Base-by-base conservation (phyloP, 2,113 vertebrate genomes). In the Nyctibius bracteatus region DNA sequence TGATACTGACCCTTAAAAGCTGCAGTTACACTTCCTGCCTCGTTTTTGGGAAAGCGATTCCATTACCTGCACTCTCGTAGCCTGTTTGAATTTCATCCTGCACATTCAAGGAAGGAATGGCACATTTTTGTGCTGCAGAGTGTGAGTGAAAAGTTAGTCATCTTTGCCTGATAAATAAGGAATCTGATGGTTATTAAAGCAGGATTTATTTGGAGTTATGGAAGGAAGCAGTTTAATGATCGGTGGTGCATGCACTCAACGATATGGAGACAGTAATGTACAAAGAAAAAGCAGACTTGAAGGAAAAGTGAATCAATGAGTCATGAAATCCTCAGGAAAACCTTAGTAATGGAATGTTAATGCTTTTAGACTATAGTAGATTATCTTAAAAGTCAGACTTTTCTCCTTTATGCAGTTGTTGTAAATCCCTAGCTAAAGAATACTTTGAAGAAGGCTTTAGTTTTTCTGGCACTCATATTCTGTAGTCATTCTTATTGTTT, bases 371-470 rank as follows among this genome's bases (percentile, higher is more conserved):
- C 98, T 98, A 98, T 98, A 98, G 97, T 97, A 98, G 98, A 99
- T 99, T 99, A 99, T 98, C 98, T 98, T 97, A 98, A 99, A 98
- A 99, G 98, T 98, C 98, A 98, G 98, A 97, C 92, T 98, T 98
- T 97, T 96, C 96, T 98, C 96, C 96, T 98, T 96, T 91, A 95
- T 98, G 97, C 97, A 97, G 94, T 98, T 98, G 96, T 97, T 97
- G 95, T 98, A 98, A 98, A 98, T 98, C 98, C 97, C 91, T 94
- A 94, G 97, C 97, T 98, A 82, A 98, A 97, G 97, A 97, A 98
- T 96, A 95, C 97, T 98, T 98, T 98, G 97, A 98, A 98, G 97
- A 97, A 91, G 96, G 94, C 92, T 98, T 98, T 97, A 88, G 95
- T 96, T 98, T 95, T 97, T 93, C 96, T 88, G 92, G 97, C 98